Evolutionary conservation across 2,113 vertebrate species (phyloP).

Genomic region (Cettia cetti): DNA sequence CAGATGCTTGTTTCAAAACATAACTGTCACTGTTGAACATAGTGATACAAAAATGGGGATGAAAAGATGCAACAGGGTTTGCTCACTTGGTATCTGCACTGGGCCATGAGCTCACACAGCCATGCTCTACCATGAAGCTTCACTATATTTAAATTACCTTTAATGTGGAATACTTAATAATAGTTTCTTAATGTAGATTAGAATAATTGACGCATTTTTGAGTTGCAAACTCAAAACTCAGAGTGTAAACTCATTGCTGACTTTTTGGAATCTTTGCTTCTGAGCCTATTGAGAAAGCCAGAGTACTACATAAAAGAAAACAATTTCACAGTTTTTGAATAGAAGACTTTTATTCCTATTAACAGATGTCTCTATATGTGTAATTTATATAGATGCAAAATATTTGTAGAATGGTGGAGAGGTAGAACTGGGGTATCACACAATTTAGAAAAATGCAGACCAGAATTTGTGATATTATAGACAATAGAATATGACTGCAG

Average conservation of each 20-base stretch:
- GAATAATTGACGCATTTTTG: constrained; percentile 45
- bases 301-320: neutral
- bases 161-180: constrained; percentile 31
- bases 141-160: constrained; percentile 30
- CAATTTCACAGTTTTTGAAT: neutral
- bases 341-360: neutral
- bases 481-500: neutral
- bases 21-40: neutral
- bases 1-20: neutral
- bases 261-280: constrained; percentile 12
- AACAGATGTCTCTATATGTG: neutral
- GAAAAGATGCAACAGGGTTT: neutral
- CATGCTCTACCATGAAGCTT: neutral
- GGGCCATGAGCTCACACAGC: neutral
- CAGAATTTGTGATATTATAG: neutral
- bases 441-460: neutral
- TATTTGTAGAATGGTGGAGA: neutral
- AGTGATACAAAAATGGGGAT: neutral
- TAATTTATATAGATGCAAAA: neutral
- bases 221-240: neutral
- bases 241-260: constrained; percentile 29
- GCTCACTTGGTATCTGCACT: neutral
- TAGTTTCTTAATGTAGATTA: constrained; percentile 22
- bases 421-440: neutral
- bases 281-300: neutral